phyloP scores from a whole-genome alignment of 2,113 vertebrate genomes.

The Rhizomys pruinosus region DNA sequence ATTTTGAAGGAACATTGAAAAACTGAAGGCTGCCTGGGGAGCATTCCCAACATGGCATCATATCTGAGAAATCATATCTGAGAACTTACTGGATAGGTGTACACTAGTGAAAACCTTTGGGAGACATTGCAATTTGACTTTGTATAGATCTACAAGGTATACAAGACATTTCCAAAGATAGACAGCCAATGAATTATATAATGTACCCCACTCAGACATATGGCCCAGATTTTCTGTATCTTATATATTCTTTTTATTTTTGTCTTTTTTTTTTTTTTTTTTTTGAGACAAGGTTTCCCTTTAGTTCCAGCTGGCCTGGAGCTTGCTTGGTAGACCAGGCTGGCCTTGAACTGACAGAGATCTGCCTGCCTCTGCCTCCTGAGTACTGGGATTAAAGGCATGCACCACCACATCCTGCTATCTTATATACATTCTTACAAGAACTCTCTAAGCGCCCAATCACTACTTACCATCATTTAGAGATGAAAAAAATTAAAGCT shows the following conservation, averaged over 20 bases:
- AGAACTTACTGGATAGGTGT: conserved; percentile 29
- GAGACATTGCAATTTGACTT: not conserved
- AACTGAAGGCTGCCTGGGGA: conserved; percentile 4
- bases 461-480: not conserved
- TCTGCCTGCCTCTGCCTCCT: too few relatives aligned
- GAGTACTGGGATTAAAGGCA: too few relatives aligned
- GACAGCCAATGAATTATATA: not conserved
- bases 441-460: not conserved
- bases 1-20: conserved; percentile 4
- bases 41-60: not conserved
- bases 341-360: too few relatives aligned
- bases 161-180: not conserved
- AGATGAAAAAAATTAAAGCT: not conserved
- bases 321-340: too few relatives aligned
- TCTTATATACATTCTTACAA: not conserved
- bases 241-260: too few relatives aligned
- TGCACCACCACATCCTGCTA: too few relatives aligned
- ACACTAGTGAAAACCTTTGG: not conserved
- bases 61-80: not conserved
- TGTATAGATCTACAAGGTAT: not conserved
- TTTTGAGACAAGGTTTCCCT: too few relatives aligned
- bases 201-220: not conserved
- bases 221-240: not conserved
- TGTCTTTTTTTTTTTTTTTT: too few relatives aligned
- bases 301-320: too few relatives aligned